phyloP scores from a whole-genome alignment of 2,113 vertebrate species.

The Cricetomys ansorgei region DNA sequence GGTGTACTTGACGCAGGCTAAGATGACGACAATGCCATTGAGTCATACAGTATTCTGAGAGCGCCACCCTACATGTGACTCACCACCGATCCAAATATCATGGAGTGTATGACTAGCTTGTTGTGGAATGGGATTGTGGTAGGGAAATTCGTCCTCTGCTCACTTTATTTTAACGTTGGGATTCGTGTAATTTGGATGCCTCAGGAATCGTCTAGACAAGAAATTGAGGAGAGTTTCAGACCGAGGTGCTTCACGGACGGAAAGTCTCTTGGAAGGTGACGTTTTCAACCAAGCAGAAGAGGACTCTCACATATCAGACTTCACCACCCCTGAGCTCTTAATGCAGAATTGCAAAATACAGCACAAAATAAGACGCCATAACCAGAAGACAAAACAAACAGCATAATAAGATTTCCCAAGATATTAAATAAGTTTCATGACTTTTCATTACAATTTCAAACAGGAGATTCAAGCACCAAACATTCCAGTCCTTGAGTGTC shows the following conservation, averaged over 20 bases:
- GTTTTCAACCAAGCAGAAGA: slow-evolving; percentile 33
- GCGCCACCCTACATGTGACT: background rate
- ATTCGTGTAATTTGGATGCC: background rate
- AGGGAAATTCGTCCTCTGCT: background rate
- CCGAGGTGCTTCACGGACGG: background rate
- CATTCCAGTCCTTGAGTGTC: slow-evolving; percentile 90
- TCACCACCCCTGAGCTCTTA: background rate
- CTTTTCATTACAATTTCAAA: slow-evolving; percentile 64
- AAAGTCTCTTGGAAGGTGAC: background rate
- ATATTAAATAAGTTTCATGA: background rate
- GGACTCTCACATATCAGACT: slow-evolving; percentile 4
- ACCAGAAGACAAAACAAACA: slow-evolving; percentile 15
- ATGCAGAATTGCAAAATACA: background rate
- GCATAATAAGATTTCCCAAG: background rate
- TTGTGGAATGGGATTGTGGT: background rate
- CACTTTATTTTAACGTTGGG: slow-evolving; percentile 1
- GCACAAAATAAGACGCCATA: background rate
- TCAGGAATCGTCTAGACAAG: background rate
- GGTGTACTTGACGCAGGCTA: background rate
- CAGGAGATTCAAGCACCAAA: slow-evolving; percentile 89
- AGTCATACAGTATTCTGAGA: background rate
- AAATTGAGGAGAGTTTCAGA: slow-evolving; percentile 27
- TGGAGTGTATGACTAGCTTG: background rate
- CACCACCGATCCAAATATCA: background rate
- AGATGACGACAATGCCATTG: background rate